Conservation (phyloP, 2,888 invertebrate species). For the Caenorhabditis zanzibari region DNA sequence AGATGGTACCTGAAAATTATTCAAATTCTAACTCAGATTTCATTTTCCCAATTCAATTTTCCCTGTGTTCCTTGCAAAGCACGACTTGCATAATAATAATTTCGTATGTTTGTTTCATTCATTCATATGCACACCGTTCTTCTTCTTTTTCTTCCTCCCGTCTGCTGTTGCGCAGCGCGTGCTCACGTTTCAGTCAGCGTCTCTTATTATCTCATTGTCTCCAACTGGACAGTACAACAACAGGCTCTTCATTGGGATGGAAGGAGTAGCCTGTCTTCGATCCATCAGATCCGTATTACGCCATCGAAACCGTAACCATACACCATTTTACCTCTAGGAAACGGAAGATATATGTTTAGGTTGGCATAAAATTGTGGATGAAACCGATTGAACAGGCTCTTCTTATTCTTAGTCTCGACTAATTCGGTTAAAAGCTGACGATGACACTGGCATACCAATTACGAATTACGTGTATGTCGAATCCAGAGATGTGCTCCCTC, state of each 20-base stretch:
- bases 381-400: conserved; percentile 31
- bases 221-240: conserved; percentile 47
- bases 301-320: conserved; percentile 54
- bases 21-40: not conserved
- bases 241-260: conserved; percentile 53
- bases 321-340: conserved; percentile 42
- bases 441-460: conserved; percentile 64
- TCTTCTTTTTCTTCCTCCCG: conserved; percentile 24
- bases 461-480: conserved; percentile 61
- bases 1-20: conserved; percentile 65
- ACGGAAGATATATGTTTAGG: conserved; percentile 21
- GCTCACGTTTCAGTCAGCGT: conserved; percentile 62
- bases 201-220: conserved; percentile 26
- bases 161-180: conserved; percentile 61
- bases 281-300: conserved; percentile 47
- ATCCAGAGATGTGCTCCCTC: conserved; percentile 60
- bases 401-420: conserved; percentile 29
- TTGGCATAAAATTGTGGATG: not conserved
- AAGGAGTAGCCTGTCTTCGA: conserved; percentile 23
- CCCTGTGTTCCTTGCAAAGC: not conserved
- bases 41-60: not conserved
- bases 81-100: conserved; percentile 53
- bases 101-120: conserved; percentile 61
- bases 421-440: conserved; percentile 60
- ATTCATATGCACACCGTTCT: conserved; percentile 61